These are phyloP conservation scores for Tragelaphus scriptus DNA, from an alignment of 2,113 vertebrate genomes.

Conservation along the genomic window DNA sequence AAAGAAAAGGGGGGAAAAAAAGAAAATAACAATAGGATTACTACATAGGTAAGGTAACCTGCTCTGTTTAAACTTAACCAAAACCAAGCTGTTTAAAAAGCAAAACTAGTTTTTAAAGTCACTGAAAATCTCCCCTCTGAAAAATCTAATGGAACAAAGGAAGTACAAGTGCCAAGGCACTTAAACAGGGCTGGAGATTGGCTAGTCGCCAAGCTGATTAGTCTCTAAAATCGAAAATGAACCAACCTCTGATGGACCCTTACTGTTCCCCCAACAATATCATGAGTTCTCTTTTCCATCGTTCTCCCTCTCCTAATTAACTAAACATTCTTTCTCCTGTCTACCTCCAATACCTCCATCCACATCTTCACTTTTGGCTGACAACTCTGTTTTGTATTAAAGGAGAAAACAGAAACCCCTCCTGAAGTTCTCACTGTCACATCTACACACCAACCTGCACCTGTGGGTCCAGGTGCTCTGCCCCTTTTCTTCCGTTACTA, in stretches of 20 bases:
- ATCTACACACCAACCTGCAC: neutral
- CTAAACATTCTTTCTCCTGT: neutral
- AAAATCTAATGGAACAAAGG: neutral
- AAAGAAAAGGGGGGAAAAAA: neutral
- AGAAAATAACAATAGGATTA: neutral
- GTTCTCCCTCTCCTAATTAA: neutral
- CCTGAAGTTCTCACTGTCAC: neutral
- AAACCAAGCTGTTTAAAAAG: neutral
- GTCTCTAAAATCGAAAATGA: neutral
- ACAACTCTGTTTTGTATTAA: neutral
- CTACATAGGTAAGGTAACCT: neutral
- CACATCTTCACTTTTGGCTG: neutral
- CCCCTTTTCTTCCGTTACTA: neutral
- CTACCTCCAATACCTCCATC: neutral
- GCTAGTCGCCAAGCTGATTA: neutral
- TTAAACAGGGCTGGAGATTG: neutral
- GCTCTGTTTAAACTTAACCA: neutral
- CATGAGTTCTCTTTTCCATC: neutral
- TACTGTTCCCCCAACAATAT: neutral
- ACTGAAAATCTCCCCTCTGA: neutral
- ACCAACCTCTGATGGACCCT: neutral
- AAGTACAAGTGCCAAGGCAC: neutral
- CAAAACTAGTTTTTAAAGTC: conserved; percentile 1
- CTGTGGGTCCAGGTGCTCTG: neutral
- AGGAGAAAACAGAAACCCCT: neutral